Evolutionary conservation across 1,140 invertebrate species (phyloP), one percentile per base, ranked within the genome.

Genomic region (Ceratina calcarata): DNA sequence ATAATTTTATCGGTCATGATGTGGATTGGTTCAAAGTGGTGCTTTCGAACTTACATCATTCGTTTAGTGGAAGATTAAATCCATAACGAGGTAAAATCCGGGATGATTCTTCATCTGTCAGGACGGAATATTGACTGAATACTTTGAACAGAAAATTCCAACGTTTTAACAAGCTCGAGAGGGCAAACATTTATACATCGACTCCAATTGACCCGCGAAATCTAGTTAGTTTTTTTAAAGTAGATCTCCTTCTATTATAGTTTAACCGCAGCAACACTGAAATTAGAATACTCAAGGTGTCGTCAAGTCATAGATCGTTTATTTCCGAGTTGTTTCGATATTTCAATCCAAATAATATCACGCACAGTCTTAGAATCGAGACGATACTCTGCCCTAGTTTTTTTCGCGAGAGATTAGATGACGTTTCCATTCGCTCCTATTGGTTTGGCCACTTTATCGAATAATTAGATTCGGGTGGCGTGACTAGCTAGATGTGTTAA

Each of bases 61-160:
- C 37, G 15, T 27, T 27, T 10, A 10, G 32, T 20, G 22, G 58
- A 24, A 72, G 57, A 61, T 61, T 15, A 60, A 72, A 61, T 72
- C 16, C 70, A 3, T 61, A 24, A 72, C 37, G 6, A 1, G 18
- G 57, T 24, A n/a, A 49, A 58, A 70, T 37, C 15, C 49, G 16
- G 49, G 7, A 27, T 10, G 49, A 8, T n/a, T 10, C 49, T 67
- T 67, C 20, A 67, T 15, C 37, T 20, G 67, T n/a, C 13, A 8
- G 55, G 18, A 22, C 3, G 32, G 22, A n/a, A 61, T 72, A 72
- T 72, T 61, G 57, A n/a, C 57, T 3, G 6, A 72, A 32, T 57
- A 61, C 70, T 72, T 61, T 72, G 45, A 72, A 3, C 57, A 22
- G 22, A 49, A 70, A 70, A 20, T 61, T 72, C 57, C 57, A 49